These are phyloP conservation scores for Poicephalus meyeri DNA, from an alignment of 2,113 vertebrate genomes.

Conservation along the genomic window DNA sequence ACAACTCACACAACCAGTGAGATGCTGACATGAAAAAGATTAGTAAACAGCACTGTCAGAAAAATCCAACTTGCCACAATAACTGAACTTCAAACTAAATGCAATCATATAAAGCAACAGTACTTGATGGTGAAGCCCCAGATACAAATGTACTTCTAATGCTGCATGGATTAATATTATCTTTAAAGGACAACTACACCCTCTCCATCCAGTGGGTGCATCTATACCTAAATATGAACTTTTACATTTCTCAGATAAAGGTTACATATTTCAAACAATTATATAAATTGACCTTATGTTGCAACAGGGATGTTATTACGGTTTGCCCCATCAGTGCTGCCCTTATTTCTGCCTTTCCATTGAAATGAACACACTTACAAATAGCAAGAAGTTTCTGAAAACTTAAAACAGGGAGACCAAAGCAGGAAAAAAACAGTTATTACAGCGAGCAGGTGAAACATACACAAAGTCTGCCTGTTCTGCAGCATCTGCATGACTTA, in stretches of 20 bases:
- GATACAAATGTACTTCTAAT: not conserved
- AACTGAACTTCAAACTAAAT: not conserved
- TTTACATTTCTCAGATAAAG: not conserved
- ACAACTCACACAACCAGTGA: not conserved
- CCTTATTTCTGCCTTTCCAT: not conserved
- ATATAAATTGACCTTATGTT: not conserved
- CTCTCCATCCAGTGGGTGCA: not conserved
- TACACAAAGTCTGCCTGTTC: not conserved
- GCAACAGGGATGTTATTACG: not conserved
- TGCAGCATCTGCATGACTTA: not conserved
- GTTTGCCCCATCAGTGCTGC: not conserved
- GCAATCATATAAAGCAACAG: not conserved
- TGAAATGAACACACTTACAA: not conserved
- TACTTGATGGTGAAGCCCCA: not conserved
- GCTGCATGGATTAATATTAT: not conserved
- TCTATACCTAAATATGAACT: not conserved
- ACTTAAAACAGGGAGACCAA: not conserved
- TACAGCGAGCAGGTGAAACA: not conserved
- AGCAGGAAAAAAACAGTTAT: not conserved
- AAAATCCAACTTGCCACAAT: not conserved
- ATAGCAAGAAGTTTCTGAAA: not conserved
- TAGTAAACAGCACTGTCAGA: not conserved
- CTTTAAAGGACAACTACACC: not conserved
- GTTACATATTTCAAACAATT: not conserved
- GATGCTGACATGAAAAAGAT: not conserved